phyloP scores from a whole-genome alignment of 2,113 vertebrate genomes.

The Aleadryas rufinucha region DNA sequence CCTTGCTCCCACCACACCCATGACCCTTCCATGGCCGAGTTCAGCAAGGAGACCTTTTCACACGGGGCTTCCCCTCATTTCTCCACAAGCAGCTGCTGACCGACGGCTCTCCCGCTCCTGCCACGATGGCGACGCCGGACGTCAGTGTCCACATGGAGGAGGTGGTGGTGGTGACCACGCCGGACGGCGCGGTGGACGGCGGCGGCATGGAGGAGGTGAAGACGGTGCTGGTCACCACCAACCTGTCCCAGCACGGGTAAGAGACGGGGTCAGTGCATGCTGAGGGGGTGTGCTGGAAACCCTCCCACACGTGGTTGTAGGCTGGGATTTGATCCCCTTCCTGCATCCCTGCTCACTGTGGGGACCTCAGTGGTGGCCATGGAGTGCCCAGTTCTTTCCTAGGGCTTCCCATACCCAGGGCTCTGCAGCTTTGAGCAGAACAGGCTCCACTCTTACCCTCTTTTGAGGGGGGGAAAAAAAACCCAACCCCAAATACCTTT shows the following conservation, averaged over 20 bases:
- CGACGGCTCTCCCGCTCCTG: not conserved
- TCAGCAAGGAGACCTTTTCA: not conserved
- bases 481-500: not conserved
- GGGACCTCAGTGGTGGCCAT: accelerated
- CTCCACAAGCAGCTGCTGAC: not conserved
- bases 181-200: constrained; percentile 75
- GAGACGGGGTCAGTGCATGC: accelerated
- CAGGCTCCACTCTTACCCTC: not conserved
- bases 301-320: accelerated
- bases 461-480: not conserved
- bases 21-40: accelerated
- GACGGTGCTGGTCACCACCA: constrained; percentile 82
- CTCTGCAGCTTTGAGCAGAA: not conserved
- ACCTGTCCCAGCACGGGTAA: constrained; percentile 78
- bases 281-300: not conserved
- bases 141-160: constrained; percentile 91
- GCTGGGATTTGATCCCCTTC: not conserved
- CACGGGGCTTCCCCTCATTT: accelerated
- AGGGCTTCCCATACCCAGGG: not conserved
- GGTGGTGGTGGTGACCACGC: constrained; percentile 92
- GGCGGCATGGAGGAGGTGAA: constrained; percentile 81
- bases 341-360: accelerated
- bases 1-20: not conserved
- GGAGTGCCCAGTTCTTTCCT: not conserved
- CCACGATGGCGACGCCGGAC: constrained; percentile 82